A percentile compares a stretch with the other conserved stretches of the same genome.
Evolutionary conservation across 2,888 invertebrate genomes (phyloP).

Genomic region (Drosophila merina): DNA sequence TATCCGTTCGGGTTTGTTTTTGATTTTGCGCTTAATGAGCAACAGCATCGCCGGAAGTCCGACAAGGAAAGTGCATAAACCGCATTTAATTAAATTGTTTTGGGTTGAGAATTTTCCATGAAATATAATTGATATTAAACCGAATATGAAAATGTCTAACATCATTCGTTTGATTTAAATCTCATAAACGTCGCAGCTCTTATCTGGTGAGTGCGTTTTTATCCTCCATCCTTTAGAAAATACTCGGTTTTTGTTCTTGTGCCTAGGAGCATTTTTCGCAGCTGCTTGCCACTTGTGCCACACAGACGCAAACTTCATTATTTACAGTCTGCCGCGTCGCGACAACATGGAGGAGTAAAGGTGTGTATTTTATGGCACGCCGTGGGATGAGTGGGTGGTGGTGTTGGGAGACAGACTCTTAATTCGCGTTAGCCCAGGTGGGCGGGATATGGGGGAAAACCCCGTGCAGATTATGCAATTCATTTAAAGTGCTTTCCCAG

Average conservation of each 20-base stretch:
- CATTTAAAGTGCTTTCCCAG: conserved; percentile 66
- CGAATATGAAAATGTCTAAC: too few relatives aligned
- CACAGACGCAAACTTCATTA: conserved; percentile 77
- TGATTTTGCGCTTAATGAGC: conserved; percentile 49
- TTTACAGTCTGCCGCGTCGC: conserved; percentile 80
- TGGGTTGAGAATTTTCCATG: background rate
- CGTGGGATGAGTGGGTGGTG: background rate
- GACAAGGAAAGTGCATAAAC: conserved; percentile 32
- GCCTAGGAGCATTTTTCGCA: conserved; percentile 56
- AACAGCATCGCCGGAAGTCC: conserved; percentile 5
- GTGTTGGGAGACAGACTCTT: conserved; percentile 24
- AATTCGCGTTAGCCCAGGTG: conserved; percentile 24
- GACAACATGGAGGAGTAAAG: conserved; percentile 43
- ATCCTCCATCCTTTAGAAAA: conserved; percentile 26
- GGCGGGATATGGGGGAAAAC: conserved; percentile 15
- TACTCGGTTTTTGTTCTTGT: conserved; percentile 33
- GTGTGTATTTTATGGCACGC: background rate
- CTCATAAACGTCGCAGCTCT: background rate
- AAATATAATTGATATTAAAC: too few relatives aligned
- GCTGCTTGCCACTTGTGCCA: conserved; percentile 40
- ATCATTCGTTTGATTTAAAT: background rate
- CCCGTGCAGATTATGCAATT: conserved; percentile 74
- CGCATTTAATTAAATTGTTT: conserved; percentile 31
- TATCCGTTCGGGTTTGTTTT: conserved; percentile 3
- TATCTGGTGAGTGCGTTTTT: background rate